These are phyloP conservation scores for Pycnonotus jocosus DNA, from an alignment of 2,113 vertebrate genomes.

Conservation along the genomic window DNA sequence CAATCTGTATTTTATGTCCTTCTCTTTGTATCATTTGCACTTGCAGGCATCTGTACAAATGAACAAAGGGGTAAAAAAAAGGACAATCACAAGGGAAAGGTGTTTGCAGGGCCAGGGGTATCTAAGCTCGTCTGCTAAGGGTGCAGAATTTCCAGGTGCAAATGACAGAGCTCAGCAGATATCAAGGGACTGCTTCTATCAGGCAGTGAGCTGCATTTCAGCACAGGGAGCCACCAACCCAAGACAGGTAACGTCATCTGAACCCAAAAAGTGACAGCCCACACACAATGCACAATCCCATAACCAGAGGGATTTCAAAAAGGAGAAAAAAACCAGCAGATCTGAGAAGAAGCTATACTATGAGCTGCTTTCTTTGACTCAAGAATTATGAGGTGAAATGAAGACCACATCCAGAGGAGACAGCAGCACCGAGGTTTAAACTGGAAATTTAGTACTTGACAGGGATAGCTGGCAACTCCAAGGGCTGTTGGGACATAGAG, in stretches of 20 bases:
- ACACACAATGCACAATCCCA: neutral
- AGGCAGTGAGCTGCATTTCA: neutral
- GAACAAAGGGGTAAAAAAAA: neutral
- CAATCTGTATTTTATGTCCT: neutral
- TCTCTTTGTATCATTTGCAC: neutral
- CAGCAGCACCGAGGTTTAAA: neutral
- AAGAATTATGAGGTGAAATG: neutral
- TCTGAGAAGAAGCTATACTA: neutral
- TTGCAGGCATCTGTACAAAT: neutral
- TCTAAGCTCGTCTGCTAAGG: neutral
- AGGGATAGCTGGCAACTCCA: neutral
- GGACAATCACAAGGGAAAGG: neutral
- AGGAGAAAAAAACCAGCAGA: neutral
- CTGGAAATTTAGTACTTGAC: neutral
- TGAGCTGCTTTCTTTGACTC: neutral
- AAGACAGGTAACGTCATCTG: neutral
- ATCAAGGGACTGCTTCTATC: rapidly evolving
- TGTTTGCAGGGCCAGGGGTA: neutral
- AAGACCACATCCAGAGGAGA: neutral
- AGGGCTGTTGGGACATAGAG: neutral
- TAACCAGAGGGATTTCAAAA: neutral
- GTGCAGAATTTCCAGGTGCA: neutral
- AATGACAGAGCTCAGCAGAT: neutral
- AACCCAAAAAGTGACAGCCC: neutral
- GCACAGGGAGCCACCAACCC: neutral